Evolutionary conservation across 2,113 vertebrate species (phyloP).

Genomic region (Urocolius indicus): DNA sequence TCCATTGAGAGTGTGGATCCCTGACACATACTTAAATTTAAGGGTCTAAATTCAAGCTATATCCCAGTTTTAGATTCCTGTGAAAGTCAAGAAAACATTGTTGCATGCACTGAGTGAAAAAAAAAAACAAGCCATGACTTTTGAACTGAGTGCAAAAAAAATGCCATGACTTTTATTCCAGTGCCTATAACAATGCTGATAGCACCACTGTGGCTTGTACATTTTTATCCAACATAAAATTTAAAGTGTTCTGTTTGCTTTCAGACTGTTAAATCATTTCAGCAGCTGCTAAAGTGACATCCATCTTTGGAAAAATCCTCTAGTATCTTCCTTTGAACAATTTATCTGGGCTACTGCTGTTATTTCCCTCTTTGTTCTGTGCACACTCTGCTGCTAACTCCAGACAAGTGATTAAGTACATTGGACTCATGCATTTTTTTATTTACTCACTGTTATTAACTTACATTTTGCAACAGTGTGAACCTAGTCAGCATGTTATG

Average conservation of each 20-base stretch:
- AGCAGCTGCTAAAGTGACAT: neutral
- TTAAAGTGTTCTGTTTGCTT: neutral
- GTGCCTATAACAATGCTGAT: neutral
- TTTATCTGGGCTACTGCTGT: neutral
- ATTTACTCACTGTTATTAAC: neutral
- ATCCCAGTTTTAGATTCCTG: neutral
- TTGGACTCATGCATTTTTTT: neutral
- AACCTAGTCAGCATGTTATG: neutral
- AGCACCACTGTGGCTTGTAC: neutral
- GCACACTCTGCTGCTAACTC: neutral
- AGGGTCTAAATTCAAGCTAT: neutral
- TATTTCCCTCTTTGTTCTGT: neutral
- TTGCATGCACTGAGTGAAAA: neutral
- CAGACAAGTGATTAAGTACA: neutral
- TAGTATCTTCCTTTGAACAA: neutral
- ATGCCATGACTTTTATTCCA: neutral
- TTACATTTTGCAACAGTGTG: neutral
- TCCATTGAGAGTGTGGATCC: neutral
- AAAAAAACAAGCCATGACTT: neutral
- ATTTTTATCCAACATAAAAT: neutral
- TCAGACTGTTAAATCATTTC: neutral
- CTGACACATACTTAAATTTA: neutral
- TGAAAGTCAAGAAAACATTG: neutral
- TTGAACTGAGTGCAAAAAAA: neutral
- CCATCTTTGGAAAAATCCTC: neutral